Percentiles rank a stretch among this genome's conserved stretches.
phyloP scores from a whole-genome alignment of 2,113 vertebrate species.

The Progne subis region DNA sequence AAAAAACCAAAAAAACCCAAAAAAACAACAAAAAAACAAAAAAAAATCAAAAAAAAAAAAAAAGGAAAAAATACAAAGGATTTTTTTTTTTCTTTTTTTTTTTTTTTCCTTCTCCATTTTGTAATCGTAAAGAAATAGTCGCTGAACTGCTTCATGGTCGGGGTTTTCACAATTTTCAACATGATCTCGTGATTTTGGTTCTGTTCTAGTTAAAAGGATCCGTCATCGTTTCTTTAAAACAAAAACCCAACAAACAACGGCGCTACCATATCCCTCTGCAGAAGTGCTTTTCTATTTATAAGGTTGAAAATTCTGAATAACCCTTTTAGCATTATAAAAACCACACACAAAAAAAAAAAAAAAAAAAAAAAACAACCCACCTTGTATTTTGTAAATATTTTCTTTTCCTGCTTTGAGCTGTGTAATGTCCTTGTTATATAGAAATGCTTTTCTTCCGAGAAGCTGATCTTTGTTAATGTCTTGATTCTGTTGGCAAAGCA shows the following conservation, averaged over 20 bases:
- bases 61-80: background rate
- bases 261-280: conserved; percentile 78
- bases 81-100: conserved; percentile 37
- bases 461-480: conserved; percentile 82
- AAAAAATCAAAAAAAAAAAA: no score
- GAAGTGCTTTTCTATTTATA: conserved; percentile 85
- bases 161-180: conserved; percentile 83
- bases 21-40: conserved; percentile 39
- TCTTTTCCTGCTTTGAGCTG: conserved; percentile 83
- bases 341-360: conserved; percentile 9
- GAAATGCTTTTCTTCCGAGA: conserved; percentile 84
- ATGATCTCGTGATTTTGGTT: conserved; percentile 73
- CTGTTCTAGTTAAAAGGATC: conserved; percentile 75
- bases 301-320: conserved; percentile 83
- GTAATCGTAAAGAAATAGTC: conserved; percentile 82
- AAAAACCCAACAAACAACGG: background rate
- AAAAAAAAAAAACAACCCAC: background rate
- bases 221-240: conserved; percentile 74
- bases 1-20: background rate
- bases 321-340: conserved; percentile 84
- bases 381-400: conserved; percentile 89
- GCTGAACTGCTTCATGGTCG: conserved; percentile 82
- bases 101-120: conserved; percentile 70
- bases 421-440: conserved; percentile 84
- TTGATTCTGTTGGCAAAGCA: conserved; percentile 84